Evolutionary conservation across 2,888 invertebrate genomes (phyloP).

Genomic region (Drosophila nr. perissopoda): DNA sequence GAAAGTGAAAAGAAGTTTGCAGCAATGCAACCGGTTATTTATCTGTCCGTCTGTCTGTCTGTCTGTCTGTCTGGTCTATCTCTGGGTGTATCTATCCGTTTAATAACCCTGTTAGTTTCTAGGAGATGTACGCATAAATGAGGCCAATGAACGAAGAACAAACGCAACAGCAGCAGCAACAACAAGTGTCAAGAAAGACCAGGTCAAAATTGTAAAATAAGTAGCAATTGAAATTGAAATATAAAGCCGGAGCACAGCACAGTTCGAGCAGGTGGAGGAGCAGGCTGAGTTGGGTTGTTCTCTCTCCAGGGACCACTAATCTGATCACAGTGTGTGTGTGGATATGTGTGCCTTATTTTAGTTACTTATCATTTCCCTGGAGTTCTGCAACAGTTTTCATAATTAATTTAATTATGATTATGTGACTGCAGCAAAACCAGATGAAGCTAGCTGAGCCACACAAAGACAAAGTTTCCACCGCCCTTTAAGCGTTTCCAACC

Average conservation of each 20-base stretch:
- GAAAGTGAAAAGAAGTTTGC: background rate
- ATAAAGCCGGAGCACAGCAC: constrained; percentile 11
- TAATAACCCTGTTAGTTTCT: constrained; percentile 9
- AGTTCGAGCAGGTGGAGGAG: background rate
- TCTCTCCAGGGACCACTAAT: constrained; percentile 25
- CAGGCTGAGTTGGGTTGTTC: background rate
- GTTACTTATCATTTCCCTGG: constrained; percentile 66
- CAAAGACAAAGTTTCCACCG: background rate
- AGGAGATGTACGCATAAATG: constrained; percentile 15
- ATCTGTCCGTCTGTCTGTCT: background rate
- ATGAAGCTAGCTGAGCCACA: background rate
- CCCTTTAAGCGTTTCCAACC: background rate
- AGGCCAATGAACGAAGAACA: constrained; percentile 12
- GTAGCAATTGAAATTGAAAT: background rate
- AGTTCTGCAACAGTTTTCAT: constrained; percentile 59
- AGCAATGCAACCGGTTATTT: background rate
- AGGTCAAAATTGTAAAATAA: constrained; percentile 38
- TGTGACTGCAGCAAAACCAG: constrained; percentile 44
- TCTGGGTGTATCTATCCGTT: background rate
- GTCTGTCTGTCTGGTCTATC: background rate
- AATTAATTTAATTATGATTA: constrained; percentile 80
- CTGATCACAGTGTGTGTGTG: constrained; percentile 12
- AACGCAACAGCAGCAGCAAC: background rate
- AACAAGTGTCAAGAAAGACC: constrained; percentile 31
- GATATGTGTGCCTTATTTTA: background rate